Percentiles rank a stretch among this genome's conserved stretches.
Evolutionary conservation across 2,797 vertebrate species (phyloP).

Genomic region (Aplochiton taeniatus): DNA sequence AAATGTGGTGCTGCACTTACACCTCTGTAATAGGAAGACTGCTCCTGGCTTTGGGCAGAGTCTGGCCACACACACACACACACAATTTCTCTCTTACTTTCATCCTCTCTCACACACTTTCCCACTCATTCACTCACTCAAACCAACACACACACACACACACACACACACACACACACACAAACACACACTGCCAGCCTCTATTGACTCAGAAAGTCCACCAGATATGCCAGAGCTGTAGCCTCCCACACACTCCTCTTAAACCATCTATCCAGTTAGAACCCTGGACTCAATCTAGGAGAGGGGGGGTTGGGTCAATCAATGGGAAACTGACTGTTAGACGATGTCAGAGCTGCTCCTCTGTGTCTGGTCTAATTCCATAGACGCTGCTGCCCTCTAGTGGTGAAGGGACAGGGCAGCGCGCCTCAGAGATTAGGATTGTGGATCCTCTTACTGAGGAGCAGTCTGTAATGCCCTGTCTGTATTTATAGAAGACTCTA

Average conservation of each 20-base stretch:
- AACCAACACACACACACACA: conserved; percentile 8
- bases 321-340: too few relatives aligned
- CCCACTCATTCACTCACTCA: conserved; percentile 13
- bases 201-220: too few relatives aligned
- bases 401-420: conserved; percentile 33
- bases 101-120: conserved; percentile 15
- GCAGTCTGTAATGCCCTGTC: not conserved
- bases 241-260: too few relatives aligned
- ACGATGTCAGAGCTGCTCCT: too few relatives aligned
- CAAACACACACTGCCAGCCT: not conserved
- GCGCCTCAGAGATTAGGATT: not conserved
- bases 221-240: too few relatives aligned
- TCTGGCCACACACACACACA: not conserved
- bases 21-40: too few relatives aligned
- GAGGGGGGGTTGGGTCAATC: too few relatives aligned
- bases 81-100: not conserved
- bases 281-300: too few relatives aligned
- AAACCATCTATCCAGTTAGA: too few relatives aligned
- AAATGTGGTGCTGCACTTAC: too few relatives aligned
- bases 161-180: conserved; percentile 6
- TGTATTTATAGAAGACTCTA: conserved; percentile 26
- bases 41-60: too few relatives aligned
- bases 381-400: conserved; percentile 55
- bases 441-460: conserved; percentile 21
- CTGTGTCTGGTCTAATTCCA: too few relatives aligned